Base-by-base conservation (phyloP, 2,888 invertebrate species). In the Chorisops tibialis region DNA sequence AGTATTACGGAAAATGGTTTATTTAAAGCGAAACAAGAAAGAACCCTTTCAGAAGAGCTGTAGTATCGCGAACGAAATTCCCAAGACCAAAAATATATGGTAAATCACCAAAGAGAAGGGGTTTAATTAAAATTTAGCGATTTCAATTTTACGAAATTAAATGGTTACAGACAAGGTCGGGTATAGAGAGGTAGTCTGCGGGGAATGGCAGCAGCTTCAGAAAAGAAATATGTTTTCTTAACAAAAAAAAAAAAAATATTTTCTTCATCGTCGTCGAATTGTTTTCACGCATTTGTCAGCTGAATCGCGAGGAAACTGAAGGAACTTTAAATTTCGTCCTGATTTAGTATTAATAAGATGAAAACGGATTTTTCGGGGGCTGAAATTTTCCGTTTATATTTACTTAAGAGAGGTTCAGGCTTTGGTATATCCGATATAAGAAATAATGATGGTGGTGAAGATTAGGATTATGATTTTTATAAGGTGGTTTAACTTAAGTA, bases 121-220 rank as follows among this genome's bases (percentile, higher is more conserved):
- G 24, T 50, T 50, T 50, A 50, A 50, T 50, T 50, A 50, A 50
- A 50, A 50, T 21, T 50, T 50, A n/a, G 50, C 50, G 50, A 50
- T 35, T 50, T 50, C 50, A 50, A 50, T 30, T 50, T 50, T 50
- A 50, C 35, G 50, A 50, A 50, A 50, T 50, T 14, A 50, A 50
- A 35, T 30, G 50, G 50, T 18, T 50, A 14, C 30, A 50, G 48
- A 22, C 11, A 22, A 19, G n/a, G 22, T n/a, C 11, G 12, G 19
- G 12, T 18, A 11, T 45, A 16, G 24, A 11, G 48, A 22, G n/a
- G 22, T 48, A 48, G n/a, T 12, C 6, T 6, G 22, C 22, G 45
- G 45, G 3, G 9, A 12, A 5, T 18, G 9, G 45, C 16, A 4
- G 18, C 16, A 16, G 14, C 4, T 45, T n/a, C n/a, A n/a, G 9